These are phyloP conservation scores for Acrobasis repandana DNA, from an alignment of 2,888 invertebrate species.

Conservation along the genomic window DNA sequence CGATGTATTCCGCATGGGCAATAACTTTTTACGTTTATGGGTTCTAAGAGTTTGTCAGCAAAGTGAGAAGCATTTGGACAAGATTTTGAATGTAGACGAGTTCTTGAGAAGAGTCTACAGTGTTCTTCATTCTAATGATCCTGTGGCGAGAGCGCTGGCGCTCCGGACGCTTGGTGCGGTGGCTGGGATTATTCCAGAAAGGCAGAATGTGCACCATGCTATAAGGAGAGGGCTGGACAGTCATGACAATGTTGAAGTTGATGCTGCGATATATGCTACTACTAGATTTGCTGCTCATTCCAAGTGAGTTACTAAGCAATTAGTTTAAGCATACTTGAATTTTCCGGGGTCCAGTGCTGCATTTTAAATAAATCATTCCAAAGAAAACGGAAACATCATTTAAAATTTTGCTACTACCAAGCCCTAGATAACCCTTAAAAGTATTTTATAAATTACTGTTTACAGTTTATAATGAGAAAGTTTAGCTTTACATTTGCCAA, in stretches of 20 bases:
- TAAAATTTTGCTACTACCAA: too few species aligned
- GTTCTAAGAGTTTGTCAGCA: slow-evolving; percentile 96
- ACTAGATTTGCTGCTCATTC: slow-evolving; percentile 97
- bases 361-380: too few species aligned
- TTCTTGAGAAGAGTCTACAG: slow-evolving; percentile 92
- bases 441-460: too few species aligned
- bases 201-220: slow-evolving; percentile 97
- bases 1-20: slow-evolving; percentile 95
- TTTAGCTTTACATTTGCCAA: too few species aligned
- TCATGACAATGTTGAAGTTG: slow-evolving; percentile 97
- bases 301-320: slow-evolving; percentile 84
- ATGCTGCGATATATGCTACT: slow-evolving; percentile 97
- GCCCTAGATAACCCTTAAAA: too few species aligned
- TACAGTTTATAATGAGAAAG: too few species aligned
- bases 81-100: slow-evolving; percentile 97
- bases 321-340: too few species aligned
- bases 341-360: too few species aligned
- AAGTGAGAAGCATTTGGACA: slow-evolving; percentile 97
- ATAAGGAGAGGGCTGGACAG: slow-evolving; percentile 96
- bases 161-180: slow-evolving; percentile 95
- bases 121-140: slow-evolving; percentile 98
- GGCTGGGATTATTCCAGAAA: slow-evolving; percentile 95
- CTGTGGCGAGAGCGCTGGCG: slow-evolving; percentile 95
- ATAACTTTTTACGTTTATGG: slow-evolving; percentile 96
- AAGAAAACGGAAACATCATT: too few species aligned